A percentile compares a stretch with the other conserved stretches of the same genome.
Evolutionary conservation across 2,113 vertebrate species (phyloP).

Genomic region (Pelobates fuscus): DNA sequence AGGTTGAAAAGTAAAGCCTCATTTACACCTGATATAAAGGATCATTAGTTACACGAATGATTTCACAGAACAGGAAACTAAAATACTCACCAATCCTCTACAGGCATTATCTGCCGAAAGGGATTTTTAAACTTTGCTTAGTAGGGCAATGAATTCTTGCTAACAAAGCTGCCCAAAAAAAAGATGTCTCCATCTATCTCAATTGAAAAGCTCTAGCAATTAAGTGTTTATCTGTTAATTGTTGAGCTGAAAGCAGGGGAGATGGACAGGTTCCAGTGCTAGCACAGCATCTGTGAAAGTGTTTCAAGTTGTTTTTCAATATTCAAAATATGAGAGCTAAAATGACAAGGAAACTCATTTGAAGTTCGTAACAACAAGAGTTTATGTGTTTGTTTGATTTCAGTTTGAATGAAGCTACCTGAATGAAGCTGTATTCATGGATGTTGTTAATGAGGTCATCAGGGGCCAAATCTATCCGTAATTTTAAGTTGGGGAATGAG

Average conservation of each 20-base stretch:
- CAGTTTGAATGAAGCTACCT: too few species aligned
- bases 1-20: conserved; percentile 64
- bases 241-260: conserved; percentile 18
- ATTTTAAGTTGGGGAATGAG: too few species aligned
- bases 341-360: too few species aligned
- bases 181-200: conserved; percentile 43
- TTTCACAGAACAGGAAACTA: conserved; percentile 46
- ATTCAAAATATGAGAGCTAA: too few species aligned
- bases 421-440: too few species aligned
- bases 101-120: conserved; percentile 33
- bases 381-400: too few species aligned
- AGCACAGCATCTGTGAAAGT: not conserved
- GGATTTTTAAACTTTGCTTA: conserved; percentile 34
- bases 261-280: not conserved
- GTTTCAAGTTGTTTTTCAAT: not conserved
- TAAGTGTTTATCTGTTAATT: conserved; percentile 38
- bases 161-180: conserved; percentile 23
- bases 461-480: too few species aligned
- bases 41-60: conserved; percentile 64
- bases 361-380: too few species aligned
- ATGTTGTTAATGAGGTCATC: too few species aligned
- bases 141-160: conserved; percentile 37
- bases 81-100: conserved; percentile 43
- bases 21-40: conserved; percentile 66
- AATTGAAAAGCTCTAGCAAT: conserved; percentile 32